Conservation (phyloP, 2,888 invertebrate species). For the Polydrusus tereticollis region DNA sequence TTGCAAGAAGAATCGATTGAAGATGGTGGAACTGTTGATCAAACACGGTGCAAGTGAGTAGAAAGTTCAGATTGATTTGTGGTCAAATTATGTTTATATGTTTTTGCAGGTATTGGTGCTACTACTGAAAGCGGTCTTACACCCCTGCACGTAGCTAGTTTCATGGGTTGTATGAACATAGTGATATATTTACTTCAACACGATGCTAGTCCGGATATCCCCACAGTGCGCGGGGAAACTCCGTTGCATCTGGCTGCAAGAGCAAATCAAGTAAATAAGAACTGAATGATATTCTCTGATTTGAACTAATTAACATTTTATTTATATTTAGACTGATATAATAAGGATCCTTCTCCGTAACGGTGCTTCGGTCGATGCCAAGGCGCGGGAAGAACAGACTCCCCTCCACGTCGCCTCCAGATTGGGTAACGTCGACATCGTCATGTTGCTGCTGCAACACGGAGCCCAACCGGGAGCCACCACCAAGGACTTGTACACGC, state of each 20-base stretch:
- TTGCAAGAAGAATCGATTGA: conserved; percentile 98
- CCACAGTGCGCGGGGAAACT: conserved; percentile 96
- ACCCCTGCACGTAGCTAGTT: conserved; percentile 96
- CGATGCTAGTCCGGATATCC: conserved; percentile 93
- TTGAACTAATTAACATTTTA: background rate
- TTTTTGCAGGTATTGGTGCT: conserved; percentile 72
- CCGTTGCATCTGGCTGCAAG: conserved; percentile 96
- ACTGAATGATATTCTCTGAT: no score
- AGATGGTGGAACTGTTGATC: conserved; percentile 93
- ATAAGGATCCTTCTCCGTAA: conserved; percentile 95
- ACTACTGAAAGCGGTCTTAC: conserved; percentile 89
- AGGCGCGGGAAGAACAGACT: conserved; percentile 91
- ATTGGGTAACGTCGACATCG: conserved; percentile 96
- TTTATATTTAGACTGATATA: conserved; percentile 80
- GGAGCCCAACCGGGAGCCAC: conserved; percentile 90
- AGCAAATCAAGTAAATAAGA: conserved; percentile 87
- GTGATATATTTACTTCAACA: conserved; percentile 95
- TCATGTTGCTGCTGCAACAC: conserved; percentile 92
- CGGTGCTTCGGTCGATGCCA: conserved; percentile 81
- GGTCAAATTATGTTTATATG: background rate
- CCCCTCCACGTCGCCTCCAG: conserved; percentile 96
- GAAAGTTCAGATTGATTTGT: background rate
- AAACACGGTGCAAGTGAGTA: conserved; percentile 91
- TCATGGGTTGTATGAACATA: conserved; percentile 99
- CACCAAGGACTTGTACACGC: conserved; percentile 96